Conservation (phyloP, 2,888 invertebrate genomes). For the Eubasilissa splendida region DNA sequence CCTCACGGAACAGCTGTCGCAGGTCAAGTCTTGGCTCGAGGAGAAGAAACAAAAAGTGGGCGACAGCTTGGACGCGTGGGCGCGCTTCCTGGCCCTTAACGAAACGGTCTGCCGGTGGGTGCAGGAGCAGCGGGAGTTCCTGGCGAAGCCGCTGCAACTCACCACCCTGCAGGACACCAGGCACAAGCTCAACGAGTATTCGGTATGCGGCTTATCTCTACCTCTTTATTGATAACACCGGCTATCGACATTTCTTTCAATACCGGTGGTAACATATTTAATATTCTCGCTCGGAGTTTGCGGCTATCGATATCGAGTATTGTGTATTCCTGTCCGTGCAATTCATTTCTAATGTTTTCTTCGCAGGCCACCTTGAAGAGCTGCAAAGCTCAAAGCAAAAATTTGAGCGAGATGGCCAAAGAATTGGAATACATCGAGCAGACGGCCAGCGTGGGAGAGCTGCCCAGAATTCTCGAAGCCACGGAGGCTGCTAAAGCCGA, state of each 20-base stretch:
- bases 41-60: slow-evolving; percentile 88
- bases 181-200: slow-evolving; percentile 89
- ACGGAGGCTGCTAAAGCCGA: slow-evolving; percentile 90
- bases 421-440: slow-evolving; percentile 89
- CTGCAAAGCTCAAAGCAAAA: slow-evolving; percentile 89
- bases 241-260: slow-evolving; percentile 6
- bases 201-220: slow-evolving; percentile 69
- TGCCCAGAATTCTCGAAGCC: slow-evolving; percentile 88
- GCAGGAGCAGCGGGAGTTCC: slow-evolving; percentile 85
- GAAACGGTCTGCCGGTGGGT: slow-evolving; percentile 89
- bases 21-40: slow-evolving; percentile 85
- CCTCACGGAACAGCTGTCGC: slow-evolving; percentile 84
- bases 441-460: slow-evolving; percentile 87
- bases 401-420: slow-evolving; percentile 92
- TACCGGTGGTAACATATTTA: slow-evolving; percentile 34
- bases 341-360: slow-evolving; percentile 56
- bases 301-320: slow-evolving; percentile 13
- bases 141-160: slow-evolving; percentile 84
- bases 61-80: slow-evolving; percentile 91
- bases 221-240: slow-evolving; percentile 30
- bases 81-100: slow-evolving; percentile 87
- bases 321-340: background rate
- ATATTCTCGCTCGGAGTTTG: slow-evolving; percentile 11
- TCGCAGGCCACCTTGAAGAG: slow-evolving; percentile 88
- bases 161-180: slow-evolving; percentile 86